A percentile compares a stretch with the other conserved stretches of the same genome.
Evolutionary conservation across 1,140 invertebrate genomes (phyloP).

Genomic region (Melipona quadrifasciata): DNA sequence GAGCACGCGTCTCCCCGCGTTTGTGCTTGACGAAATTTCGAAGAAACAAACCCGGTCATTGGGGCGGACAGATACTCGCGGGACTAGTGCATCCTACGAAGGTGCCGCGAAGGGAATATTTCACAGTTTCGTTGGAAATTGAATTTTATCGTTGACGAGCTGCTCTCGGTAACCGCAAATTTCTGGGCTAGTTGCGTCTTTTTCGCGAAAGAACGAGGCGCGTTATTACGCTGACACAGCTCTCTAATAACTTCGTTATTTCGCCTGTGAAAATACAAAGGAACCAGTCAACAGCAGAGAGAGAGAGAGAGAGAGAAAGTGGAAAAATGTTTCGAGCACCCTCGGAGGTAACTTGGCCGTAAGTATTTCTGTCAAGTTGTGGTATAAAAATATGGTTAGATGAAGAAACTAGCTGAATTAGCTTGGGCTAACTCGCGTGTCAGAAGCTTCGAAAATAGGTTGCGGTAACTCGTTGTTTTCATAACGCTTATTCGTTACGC

Average conservation of each 20-base stretch:
- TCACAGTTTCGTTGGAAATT: conserved; percentile 11
- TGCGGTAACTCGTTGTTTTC: neutral
- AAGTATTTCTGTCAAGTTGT: conserved; percentile 28
- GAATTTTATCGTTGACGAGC: conserved; percentile 17
- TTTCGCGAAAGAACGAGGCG: neutral
- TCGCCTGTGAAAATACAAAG: conserved; percentile 25
- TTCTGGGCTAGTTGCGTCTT: neutral
- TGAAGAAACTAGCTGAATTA: neutral
- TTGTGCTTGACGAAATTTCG: neutral
- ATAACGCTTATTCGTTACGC: neutral
- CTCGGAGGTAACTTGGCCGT: conserved; percentile 31
- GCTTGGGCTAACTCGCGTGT: neutral
- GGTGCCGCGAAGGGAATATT: neutral
- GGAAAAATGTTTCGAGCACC: conserved; percentile 35
- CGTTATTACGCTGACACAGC: conserved; percentile 12
- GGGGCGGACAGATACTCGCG: neutral
- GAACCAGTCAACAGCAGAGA: neutral
- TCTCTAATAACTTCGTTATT: conserved; percentile 40
- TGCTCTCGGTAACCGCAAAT: conserved; percentile 9
- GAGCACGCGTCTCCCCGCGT: neutral
- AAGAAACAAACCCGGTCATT: neutral
- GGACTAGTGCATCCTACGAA: neutral
- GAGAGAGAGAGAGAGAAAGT: neutral
- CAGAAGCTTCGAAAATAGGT: neutral
- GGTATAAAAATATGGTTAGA: conserved; percentile 18